Evolutionary conservation across 2,888 invertebrate genomes (phyloP), one percentile per base, ranked within the genome.

Genomic region (Lochmaea crataegi): DNA sequence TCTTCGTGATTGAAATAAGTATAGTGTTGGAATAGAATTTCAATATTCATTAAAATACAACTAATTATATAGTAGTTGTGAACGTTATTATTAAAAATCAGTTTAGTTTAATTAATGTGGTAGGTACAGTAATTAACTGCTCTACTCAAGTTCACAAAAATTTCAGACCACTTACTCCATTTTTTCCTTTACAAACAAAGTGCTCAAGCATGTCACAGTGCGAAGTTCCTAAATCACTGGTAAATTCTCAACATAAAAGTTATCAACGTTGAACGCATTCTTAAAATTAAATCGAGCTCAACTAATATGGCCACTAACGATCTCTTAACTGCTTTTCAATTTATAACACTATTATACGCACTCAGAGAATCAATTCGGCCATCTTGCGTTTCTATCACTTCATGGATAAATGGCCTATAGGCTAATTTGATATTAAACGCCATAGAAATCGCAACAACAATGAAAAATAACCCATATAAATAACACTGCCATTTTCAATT

Each of bases 381-480:
- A 73, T 65, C 65, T 69, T 58, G 58, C 66, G 53, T 67, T 73
- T 66, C 60, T 65, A 73, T 58, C 63, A 65, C 61, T 51, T 63
- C 42, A 18, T 51, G 16, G 81, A 81, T 82, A 83, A 85, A 85
- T 84, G 84, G 84, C 83, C 83, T 83, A 84, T 84, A 82, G 78
- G 82, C 85, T 86, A 86, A 86, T 86, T 86, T 85, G 86, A 86
- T 85, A 85, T 86, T 86, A 86, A 86, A 85, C 81, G 84, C 83
- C 81, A 65, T 72, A 74, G 77, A 79, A 80, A 78, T 80, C 78
- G 80, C 81, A 78, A 68, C 85, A 83, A 69, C 76, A 80, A 79
- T 75, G 79, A 78, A 80, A 77, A 79, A 77, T 61, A 73, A 79
- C 78, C 71, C 75, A 64, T 67, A 68, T 67, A 65, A 68, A 76